A percentile compares a stretch with the other conserved stretches of the same genome.
phyloP scores from a whole-genome alignment of 2,113 vertebrate species.

The Miniopterus natalensis region DNA sequence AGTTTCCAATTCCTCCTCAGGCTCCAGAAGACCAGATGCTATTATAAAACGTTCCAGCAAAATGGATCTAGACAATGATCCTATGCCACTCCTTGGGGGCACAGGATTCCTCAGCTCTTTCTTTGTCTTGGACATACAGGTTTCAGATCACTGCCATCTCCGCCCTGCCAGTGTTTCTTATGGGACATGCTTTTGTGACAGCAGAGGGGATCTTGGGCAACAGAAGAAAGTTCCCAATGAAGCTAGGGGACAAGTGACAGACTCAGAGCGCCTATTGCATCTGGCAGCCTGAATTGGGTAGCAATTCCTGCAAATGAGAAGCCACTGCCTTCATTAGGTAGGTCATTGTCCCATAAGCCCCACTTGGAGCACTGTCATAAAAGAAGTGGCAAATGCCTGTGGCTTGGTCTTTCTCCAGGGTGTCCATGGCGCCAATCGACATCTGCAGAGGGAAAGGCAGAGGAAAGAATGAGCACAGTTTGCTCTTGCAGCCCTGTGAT shows the following conservation, averaged over 20 bases:
- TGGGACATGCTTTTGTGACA: neutral
- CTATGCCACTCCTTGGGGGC: neutral
- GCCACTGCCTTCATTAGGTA: constrained; percentile 96
- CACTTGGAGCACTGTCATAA: constrained; percentile 98
- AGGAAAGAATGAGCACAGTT: neutral
- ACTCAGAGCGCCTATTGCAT: constrained; percentile 89
- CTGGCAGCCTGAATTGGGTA: constrained; percentile 95
- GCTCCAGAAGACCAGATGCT: constrained; percentile 60
- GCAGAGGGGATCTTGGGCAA: neutral
- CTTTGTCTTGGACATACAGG: neutral
- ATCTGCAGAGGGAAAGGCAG: constrained; percentile 88
- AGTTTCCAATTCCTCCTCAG: constrained; percentile 57
- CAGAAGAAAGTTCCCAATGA: neutral
- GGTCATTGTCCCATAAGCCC: constrained; percentile 98
- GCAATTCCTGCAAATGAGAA: constrained; percentile 94
- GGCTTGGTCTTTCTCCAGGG: constrained; percentile 93
- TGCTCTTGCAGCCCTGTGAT: rapidly evolving
- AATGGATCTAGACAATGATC: constrained; percentile 1
- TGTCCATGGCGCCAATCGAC: constrained; percentile 91
- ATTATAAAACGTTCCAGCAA: constrained; percentile 27
- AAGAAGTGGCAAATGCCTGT: constrained; percentile 97
- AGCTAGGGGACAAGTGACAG: neutral
- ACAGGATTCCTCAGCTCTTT: neutral
- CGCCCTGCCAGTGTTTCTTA: neutral
- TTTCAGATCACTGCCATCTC: neutral